phyloP scores from a whole-genome alignment of 2,888 invertebrate species.

The Oscheius sp. region DNA sequence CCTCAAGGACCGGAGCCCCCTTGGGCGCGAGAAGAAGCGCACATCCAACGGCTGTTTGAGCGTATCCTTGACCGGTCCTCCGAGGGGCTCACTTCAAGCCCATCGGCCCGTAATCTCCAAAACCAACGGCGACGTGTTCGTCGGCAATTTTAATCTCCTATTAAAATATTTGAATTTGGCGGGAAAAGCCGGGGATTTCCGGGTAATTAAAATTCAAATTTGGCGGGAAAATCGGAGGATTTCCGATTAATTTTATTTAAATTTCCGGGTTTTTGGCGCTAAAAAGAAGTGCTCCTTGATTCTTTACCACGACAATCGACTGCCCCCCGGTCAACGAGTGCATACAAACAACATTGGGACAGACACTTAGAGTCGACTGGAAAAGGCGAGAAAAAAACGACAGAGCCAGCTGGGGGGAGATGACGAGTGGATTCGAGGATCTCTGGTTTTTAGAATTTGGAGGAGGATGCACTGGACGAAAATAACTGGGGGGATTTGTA shows the following conservation, averaged over 20 bases:
- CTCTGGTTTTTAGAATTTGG: not conserved
- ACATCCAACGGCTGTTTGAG: constrained; percentile 32
- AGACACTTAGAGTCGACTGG: too few species aligned
- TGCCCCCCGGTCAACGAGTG: constrained; percentile 1
- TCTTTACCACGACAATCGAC: too few species aligned
- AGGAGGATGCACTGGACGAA: too few species aligned
- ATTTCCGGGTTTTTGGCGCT: too few species aligned
- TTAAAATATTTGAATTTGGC: not conserved
- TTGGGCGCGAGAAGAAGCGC: constrained; percentile 32
- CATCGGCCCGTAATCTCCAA: too few species aligned
- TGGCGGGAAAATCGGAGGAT: not conserved
- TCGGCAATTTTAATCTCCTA: not conserved
- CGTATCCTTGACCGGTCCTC: constrained; percentile 29
- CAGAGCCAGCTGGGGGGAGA: not conserved
- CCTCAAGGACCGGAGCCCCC: constrained; percentile 15
- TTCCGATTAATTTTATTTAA: not conserved
- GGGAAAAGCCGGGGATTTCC: not conserved
- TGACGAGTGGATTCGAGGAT: not conserved
- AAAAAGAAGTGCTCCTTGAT: too few species aligned
- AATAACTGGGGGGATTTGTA: too few species aligned
- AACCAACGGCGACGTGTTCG: too few species aligned
- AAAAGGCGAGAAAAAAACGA: not conserved
- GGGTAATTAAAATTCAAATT: not conserved
- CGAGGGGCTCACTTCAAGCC: too few species aligned
- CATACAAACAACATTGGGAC: constrained; percentile 10